Base-by-base conservation (phyloP, 2,113 vertebrate species). In the Aegithalos caudatus region DNA sequence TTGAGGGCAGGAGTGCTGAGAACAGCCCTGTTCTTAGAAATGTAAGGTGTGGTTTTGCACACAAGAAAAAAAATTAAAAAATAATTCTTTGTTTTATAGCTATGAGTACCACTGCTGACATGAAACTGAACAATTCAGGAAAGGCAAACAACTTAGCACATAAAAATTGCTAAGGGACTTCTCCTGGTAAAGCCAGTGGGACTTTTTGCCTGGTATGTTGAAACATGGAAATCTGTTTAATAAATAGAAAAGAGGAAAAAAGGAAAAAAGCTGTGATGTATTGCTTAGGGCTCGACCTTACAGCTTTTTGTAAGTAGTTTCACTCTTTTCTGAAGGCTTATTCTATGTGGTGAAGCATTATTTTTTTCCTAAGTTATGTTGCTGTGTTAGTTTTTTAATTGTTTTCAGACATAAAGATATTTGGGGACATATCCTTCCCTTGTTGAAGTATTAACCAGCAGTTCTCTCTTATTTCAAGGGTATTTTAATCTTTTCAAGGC, bases 401-500 rank as follows among this genome's bases (percentile, higher is more conserved):
- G 38, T 91, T 95, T 95, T 82, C 74, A 83, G 78, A 54, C 31
- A 31, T 65, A 74, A 86, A 88, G 9, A 29, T 73, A 50, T 88
- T 88, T 62, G n/a, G 16, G 57, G 40, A 11, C 50, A 81, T 56
- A 71, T 74, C 56, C 81, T 90, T 88, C 56, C 16, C 51, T 66
- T 47, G 3, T 7, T 88, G 65, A 92, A 84, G 67, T 91, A 83
- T 93, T 27, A 33, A 90, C 47, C 54, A 90, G 69, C 6, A 12
- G 12, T 85, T 94, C 38, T 84, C 42, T 40, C 28, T 91, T 83
- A 64, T 78, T 94, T 73, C 47, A 88, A 93, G 35, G n/a, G 17
- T 58, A 24, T 35, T 92, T 92, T 95, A 95, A 94, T 95, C 70
- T 94, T 80, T 92, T 71, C 45, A 89, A 94, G 80, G 38, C 38